Evolutionary conservation across 1,140 invertebrate genomes (phyloP), one percentile per base, ranked within the genome.

Genomic region (Acromyrmex charruanus): DNA sequence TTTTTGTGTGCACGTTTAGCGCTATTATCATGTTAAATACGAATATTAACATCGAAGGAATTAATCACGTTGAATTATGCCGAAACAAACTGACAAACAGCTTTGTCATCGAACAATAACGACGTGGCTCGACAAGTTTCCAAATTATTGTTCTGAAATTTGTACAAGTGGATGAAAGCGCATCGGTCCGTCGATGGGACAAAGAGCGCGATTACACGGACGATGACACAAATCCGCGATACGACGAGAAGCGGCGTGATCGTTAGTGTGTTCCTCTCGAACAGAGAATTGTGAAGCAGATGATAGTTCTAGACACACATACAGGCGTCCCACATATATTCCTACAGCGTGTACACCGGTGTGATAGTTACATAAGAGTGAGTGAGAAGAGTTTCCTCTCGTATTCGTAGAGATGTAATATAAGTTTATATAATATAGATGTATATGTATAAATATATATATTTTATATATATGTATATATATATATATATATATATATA

Each of bases 321-420:
- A 88, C 89, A 90, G 89, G 89, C 77, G 88, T 86, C 88, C 85
- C 90, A 86, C 77, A 91, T 85, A 81, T 84, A 81, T 66, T 87
- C 87, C 87, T 88, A 87, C 75, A 75, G 68, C 71, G 85, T 88
- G 63, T 89, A 91, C 59, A 85, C 53, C 80, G 74, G 77, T 88
- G 85, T 88, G 71, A 55, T 91, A 51, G 75, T 91, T 85, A 85
- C 81, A 77, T 88, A 77, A 90, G 84, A 91, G 86, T 88, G 77
- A 88, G 88, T 85, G 91, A 80, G 59, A 69, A 77, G 51, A 68
- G 39, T 68, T 77, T 35, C 44, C 39, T 58, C 59, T 68, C 72
- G 25, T 74, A 68, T 63, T 75, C 63, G n/a, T 88, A 79, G 51
- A 79, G 51, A 69, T 86, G 49, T 72, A 86, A 74, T 69, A 81